Percentiles rank a stretch among this genome's conserved stretches.
These are phyloP conservation scores for Thaleichthys pacificus DNA, from an alignment of 2,797 vertebrate species.

Conservation along the genomic window DNA sequence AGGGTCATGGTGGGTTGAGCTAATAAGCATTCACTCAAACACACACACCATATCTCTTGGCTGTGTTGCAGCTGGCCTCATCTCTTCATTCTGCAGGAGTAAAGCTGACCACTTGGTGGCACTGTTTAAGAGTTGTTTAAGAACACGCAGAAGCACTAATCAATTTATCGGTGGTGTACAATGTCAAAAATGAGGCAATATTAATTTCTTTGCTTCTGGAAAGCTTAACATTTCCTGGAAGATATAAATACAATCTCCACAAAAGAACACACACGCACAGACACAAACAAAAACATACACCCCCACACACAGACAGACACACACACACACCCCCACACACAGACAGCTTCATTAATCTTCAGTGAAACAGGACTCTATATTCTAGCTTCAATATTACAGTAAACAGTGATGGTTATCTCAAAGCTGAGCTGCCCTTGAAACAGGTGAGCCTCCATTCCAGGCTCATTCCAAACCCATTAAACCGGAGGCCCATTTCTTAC, in stretches of 20 bases:
- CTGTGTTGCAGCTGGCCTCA: slow-evolving; percentile 18
- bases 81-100: slow-evolving; percentile 29
- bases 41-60: neutral
- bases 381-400: slow-evolving; percentile 74
- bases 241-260: slow-evolving; percentile 74
- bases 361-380: slow-evolving; percentile 72
- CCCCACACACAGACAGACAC: neutral
- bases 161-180: slow-evolving; percentile 59
- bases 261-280: slow-evolving; percentile 31
- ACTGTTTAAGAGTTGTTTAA: slow-evolving; percentile 43
- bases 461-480: slow-evolving; percentile 74
- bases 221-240: slow-evolving; percentile 68
- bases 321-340: slow-evolving; percentile 26
- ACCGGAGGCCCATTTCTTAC: slow-evolving; percentile 68
- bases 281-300: slow-evolving; percentile 18
- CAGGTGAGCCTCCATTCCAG: slow-evolving; percentile 67
- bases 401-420: slow-evolving; percentile 76
- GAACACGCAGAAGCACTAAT: slow-evolving; percentile 47
- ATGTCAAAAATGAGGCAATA: slow-evolving; percentile 67
- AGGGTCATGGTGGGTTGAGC: slow-evolving; percentile 15
- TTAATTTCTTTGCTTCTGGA: slow-evolving; percentile 65
- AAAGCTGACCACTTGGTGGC: slow-evolving; percentile 62
- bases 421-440: slow-evolving; percentile 73
- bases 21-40: neutral
- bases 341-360: slow-evolving; percentile 71